phyloP scores from a whole-genome alignment of 2,888 invertebrate species.

The Cerceris rybyensis region DNA sequence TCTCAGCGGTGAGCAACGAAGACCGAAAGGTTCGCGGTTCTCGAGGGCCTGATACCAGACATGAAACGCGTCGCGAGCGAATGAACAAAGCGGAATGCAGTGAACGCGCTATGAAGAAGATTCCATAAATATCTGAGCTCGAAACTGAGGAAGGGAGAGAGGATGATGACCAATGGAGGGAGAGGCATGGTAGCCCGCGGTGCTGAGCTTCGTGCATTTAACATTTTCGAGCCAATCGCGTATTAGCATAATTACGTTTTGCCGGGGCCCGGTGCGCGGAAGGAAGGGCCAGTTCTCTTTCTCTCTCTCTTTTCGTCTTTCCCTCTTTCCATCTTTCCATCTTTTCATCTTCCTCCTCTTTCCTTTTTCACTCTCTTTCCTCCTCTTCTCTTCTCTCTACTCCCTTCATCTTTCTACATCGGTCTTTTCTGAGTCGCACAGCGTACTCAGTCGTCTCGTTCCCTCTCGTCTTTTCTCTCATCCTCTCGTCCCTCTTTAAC shows the following conservation, averaged over 20 bases:
- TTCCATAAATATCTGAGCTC: slow-evolving; percentile 75
- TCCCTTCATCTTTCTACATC: slow-evolving; percentile 34
- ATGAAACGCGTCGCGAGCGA: slow-evolving; percentile 46
- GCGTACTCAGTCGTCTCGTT: slow-evolving; percentile 16
- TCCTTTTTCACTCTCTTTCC: background rate
- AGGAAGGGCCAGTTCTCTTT: slow-evolving; percentile 53
- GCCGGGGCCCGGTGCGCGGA: slow-evolving; percentile 66
- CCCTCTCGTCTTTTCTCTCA: slow-evolving; percentile 29
- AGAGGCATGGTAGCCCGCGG: slow-evolving; percentile 75
- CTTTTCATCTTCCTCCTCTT: background rate
- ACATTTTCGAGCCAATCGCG: slow-evolving; percentile 80
- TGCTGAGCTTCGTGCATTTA: slow-evolving; percentile 76
- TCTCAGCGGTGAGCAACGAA: slow-evolving; percentile 66
- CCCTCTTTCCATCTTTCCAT: slow-evolving; percentile 2
- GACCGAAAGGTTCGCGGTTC: slow-evolving; percentile 72
- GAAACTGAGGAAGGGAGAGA: slow-evolving; percentile 36
- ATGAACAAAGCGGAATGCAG: slow-evolving; percentile 61
- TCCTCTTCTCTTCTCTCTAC: slow-evolving; percentile 7
- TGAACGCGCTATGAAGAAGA: slow-evolving; percentile 69
- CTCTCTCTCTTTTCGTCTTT: slow-evolving; percentile 9
- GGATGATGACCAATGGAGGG: slow-evolving; percentile 63
- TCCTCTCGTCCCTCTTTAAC: slow-evolving; percentile 24
- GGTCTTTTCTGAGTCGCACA: slow-evolving; percentile 40
- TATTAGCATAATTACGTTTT: slow-evolving; percentile 81
- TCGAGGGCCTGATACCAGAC: slow-evolving; percentile 52